Conservation (phyloP, 64 coral and sea anemone genomes). For the Orbicella faveolata region DNA sequence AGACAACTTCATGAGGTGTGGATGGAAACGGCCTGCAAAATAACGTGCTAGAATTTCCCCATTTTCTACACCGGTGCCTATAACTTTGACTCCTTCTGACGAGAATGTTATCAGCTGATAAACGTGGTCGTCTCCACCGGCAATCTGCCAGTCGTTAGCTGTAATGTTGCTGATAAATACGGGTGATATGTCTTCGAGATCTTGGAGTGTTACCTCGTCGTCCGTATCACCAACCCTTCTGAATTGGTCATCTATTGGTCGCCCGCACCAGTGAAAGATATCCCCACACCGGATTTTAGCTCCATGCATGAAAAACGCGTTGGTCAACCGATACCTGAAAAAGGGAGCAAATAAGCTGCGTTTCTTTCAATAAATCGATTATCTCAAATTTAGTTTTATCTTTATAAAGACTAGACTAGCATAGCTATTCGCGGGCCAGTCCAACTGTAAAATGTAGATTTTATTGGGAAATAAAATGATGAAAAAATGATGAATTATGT, state of each 20-base stretch:
- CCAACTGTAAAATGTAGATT: no score
- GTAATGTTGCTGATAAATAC: constrained; percentile 38
- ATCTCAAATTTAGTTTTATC: no score
- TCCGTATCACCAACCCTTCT: neutral
- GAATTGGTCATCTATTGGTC: neutral
- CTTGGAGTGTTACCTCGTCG: neutral
- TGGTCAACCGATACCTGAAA: neutral
- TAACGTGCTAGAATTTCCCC: neutral
- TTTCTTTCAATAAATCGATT: no score
- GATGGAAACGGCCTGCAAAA: neutral
- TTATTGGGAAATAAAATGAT: no score
- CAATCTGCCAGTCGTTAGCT: constrained; percentile 25
- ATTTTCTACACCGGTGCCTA: neutral
- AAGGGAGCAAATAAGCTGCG: neutral
- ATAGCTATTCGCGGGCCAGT: no score
- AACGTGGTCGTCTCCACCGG: neutral
- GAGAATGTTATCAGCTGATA: constrained; percentile 31
- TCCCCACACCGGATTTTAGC: neutral
- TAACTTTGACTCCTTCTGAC: constrained; percentile 7
- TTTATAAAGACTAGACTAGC: no score
- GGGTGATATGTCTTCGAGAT: neutral
- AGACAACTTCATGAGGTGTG: constrained; percentile 49
- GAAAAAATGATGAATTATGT: no score
- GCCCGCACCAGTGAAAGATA: constrained; percentile 19
- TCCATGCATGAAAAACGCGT: neutral